phyloP scores from a whole-genome alignment of 2,888 invertebrate species.

The Tinea pellionella region DNA sequence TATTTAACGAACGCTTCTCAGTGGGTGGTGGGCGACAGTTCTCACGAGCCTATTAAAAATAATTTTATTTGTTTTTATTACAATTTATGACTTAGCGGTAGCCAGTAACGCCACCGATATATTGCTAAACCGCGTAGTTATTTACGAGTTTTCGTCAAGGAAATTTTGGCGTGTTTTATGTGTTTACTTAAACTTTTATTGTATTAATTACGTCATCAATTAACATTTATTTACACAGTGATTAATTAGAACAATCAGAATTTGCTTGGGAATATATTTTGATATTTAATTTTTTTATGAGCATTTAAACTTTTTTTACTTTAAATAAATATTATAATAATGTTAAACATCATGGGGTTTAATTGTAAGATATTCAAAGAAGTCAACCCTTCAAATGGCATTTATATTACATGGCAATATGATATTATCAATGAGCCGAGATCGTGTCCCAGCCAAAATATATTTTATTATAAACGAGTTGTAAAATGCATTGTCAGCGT shows the following conservation, averaged over 20 bases:
- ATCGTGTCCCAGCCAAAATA: slow-evolving; percentile 39
- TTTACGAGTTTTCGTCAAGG: slow-evolving; percentile 20
- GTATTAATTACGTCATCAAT: background rate
- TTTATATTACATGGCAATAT: slow-evolving; percentile 38
- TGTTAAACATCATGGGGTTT: slow-evolving; percentile 40
- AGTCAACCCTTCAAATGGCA: slow-evolving; percentile 37
- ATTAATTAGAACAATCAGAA: too few species aligned
- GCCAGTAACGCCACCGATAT: slow-evolving; percentile 12
- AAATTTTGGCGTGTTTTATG: slow-evolving; percentile 33
- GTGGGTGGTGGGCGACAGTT: slow-evolving; percentile 68
- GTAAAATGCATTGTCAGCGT: slow-evolving; percentile 64
- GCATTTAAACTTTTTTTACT: background rate
- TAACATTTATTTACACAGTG: too few species aligned
- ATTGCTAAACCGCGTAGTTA: slow-evolving; percentile 30
- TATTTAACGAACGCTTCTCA: slow-evolving; percentile 57
- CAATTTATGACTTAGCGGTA: slow-evolving; percentile 30
- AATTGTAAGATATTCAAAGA: slow-evolving; percentile 43
- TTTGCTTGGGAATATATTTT: too few species aligned
- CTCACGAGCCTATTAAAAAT: slow-evolving; percentile 67
- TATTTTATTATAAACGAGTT: slow-evolving; percentile 58
- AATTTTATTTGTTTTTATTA: slow-evolving; percentile 58
- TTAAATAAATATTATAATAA: slow-evolving; percentile 15
- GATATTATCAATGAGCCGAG: slow-evolving; percentile 49
- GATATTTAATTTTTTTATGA: too few species aligned
- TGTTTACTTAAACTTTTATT: slow-evolving; percentile 2